phyloP scores from a whole-genome alignment of 2,113 vertebrate species.

The Lampris incognitus region DNA sequence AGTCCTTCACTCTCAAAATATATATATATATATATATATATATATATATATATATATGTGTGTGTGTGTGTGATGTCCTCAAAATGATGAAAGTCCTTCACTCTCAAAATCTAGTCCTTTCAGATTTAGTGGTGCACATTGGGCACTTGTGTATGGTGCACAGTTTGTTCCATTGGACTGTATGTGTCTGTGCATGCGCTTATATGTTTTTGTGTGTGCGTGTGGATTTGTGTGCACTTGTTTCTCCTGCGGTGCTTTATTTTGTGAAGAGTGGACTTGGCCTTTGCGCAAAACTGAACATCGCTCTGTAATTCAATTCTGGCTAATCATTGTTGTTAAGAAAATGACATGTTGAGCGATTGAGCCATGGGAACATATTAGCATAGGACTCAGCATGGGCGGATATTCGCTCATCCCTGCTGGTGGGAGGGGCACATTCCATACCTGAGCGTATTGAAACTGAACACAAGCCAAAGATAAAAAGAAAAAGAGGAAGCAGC shows the following conservation, averaged over 20 bases:
- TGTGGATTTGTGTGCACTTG: background rate
- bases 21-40: too few species aligned
- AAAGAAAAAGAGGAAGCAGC: conserved; percentile 29
- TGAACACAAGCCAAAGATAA: conserved; percentile 22
- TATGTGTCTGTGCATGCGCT: background rate
- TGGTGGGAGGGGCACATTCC: conserved; percentile 74
- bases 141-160: too few species aligned
- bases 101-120: background rate
- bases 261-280: conserved; percentile 12
- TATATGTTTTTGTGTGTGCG: background rate
- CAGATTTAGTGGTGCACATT: too few species aligned
- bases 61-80: background rate
- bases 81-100: background rate
- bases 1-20: background rate
- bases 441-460: conserved; percentile 43
- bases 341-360: conserved; percentile 54
- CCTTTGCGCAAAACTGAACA: conserved; percentile 43
- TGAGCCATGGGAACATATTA: conserved; percentile 32
- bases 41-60: too few species aligned
- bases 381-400: conserved; percentile 26
- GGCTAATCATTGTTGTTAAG: conserved; percentile 59
- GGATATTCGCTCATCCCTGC: conserved; percentile 48
- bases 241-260: conserved; percentile 18
- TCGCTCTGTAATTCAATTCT: conserved; percentile 62
- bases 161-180: too few species aligned